Percentiles rank a stretch among this genome's conserved stretches.
phyloP scores from a whole-genome alignment of 2,888 invertebrate species.

The Drosophila phalerata region DNA sequence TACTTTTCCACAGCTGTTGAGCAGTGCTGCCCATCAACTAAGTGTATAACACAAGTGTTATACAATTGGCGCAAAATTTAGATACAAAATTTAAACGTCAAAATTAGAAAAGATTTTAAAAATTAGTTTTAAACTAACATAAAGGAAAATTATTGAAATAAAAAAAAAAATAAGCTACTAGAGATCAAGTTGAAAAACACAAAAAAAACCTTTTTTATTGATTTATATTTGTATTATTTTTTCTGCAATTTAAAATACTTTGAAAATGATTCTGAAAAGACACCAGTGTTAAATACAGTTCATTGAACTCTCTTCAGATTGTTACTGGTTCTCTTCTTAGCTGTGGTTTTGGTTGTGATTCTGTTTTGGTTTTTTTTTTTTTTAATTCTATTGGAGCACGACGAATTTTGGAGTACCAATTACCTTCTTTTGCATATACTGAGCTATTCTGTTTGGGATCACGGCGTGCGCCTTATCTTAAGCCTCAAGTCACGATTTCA shows the following conservation, averaged over 20 bases:
- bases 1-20: constrained; percentile 55
- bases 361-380: neutral
- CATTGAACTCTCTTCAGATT: constrained; percentile 48
- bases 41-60: constrained; percentile 53
- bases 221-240: too few relatives aligned
- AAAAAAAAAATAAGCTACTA: too few relatives aligned
- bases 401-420: constrained; percentile 40
- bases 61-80: constrained; percentile 42
- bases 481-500: constrained; percentile 82
- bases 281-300: constrained; percentile 27
- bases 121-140: too few relatives aligned
- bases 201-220: too few relatives aligned
- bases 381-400: constrained; percentile 19
- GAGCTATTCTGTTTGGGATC: constrained; percentile 1
- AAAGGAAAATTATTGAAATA: too few relatives aligned
- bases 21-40: constrained; percentile 49
- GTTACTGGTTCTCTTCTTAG: constrained; percentile 15
- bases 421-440: constrained; percentile 30
- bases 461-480: constrained; percentile 66
- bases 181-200: too few relatives aligned
- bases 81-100: neutral
- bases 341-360: constrained; percentile 16
- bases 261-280: too few relatives aligned
- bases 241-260: too few relatives aligned
- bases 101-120: neutral